Evolutionary conservation across 2,113 vertebrate species (phyloP).

Genomic region (Ancistrus triradiatus): DNA sequence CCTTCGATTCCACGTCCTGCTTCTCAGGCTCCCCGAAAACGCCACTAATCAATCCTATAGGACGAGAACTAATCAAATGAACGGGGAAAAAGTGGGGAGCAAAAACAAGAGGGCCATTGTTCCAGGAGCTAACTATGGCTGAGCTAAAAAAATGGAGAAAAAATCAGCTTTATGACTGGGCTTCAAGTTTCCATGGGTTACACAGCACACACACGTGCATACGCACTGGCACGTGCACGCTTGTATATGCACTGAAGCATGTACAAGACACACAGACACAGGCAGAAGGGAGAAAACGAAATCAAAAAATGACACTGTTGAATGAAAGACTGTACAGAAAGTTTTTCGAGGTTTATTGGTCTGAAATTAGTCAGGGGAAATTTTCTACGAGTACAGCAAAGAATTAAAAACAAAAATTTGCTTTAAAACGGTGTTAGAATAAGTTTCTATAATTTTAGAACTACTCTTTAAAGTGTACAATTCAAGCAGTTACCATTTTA

Average conservation of each 20-base stretch:
- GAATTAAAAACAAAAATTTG: neutral
- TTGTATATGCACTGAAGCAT: constrained; percentile 3
- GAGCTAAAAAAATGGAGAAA: constrained; percentile 40
- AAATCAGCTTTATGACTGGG: constrained; percentile 45
- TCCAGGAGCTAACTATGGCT: constrained; percentile 40
- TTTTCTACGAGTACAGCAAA: too few relatives aligned
- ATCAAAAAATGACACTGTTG: too few relatives aligned
- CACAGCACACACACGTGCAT: neutral
- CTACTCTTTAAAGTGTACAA: too few relatives aligned
- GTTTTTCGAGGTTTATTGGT: too few relatives aligned
- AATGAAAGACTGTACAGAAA: too few relatives aligned
- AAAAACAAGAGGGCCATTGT: constrained; percentile 42
- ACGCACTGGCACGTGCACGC: constrained; percentile 5
- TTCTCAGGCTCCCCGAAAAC: constrained; percentile 1
- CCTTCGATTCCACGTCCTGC: constrained; percentile 7
- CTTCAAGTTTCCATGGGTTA: constrained; percentile 49
- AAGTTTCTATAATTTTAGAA: too few relatives aligned
- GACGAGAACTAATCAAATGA: constrained; percentile 38
- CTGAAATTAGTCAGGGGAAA: too few relatives aligned
- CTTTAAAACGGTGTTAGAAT: too few relatives aligned
- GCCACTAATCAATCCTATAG: constrained; percentile 26
- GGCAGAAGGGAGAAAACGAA: too few relatives aligned
- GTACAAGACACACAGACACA: neutral
- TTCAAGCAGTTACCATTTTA: too few relatives aligned
- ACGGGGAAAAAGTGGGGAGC: constrained; percentile 22